Evolutionary conservation across 2,113 vertebrate species (phyloP).

Genomic region (Mellivora capensis): DNA sequence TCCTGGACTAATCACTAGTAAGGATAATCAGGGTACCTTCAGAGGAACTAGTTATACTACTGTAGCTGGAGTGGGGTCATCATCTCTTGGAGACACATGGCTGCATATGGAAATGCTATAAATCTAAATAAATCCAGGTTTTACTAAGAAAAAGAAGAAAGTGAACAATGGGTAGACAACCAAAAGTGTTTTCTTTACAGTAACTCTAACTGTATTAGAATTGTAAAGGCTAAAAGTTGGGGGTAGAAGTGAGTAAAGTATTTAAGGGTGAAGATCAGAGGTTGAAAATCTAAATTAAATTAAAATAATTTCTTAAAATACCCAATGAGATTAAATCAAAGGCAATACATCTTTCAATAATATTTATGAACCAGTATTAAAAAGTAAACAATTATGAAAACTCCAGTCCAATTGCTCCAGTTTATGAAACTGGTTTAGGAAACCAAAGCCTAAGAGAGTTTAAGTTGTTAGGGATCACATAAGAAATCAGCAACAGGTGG

Average conservation of each 20-base stretch:
- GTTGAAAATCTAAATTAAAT: background rate
- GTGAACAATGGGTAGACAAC: background rate
- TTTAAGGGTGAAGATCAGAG: background rate
- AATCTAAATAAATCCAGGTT: background rate
- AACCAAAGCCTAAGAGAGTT: background rate
- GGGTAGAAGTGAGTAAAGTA: background rate
- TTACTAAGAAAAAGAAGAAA: background rate
- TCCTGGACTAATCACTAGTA: background rate
- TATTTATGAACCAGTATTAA: background rate
- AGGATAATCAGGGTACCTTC: background rate
- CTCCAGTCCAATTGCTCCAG: background rate
- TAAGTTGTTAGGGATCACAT: background rate
- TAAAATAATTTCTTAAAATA: background rate
- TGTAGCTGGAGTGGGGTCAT: background rate
- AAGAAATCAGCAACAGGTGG: background rate
- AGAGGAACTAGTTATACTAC: background rate
- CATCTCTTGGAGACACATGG: background rate
- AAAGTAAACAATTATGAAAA: background rate
- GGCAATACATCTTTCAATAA: background rate
- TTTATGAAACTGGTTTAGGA: background rate
- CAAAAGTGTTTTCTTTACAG: background rate
- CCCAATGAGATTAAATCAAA: background rate
- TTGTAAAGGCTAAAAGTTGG: background rate
- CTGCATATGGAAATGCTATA: background rate
- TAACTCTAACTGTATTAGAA: background rate